Conservation (phyloP, 2,888 invertebrate species). For the Leistus spinibarbis region DNA sequence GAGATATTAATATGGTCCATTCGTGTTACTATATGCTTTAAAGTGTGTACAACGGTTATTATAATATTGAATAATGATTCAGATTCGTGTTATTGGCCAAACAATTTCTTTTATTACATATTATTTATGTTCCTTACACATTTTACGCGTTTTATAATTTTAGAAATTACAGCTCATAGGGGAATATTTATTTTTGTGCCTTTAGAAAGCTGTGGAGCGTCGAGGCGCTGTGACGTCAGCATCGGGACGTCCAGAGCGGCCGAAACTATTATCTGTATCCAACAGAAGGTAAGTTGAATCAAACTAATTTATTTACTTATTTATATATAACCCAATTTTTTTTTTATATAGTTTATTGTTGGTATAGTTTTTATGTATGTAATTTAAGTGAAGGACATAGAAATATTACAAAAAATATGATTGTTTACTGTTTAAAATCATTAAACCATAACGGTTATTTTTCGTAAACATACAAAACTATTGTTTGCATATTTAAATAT, state of each 20-base stretch:
- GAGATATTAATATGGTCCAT: too few relatives aligned
- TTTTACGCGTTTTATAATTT: too few relatives aligned
- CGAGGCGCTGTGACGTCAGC: conserved; percentile 20
- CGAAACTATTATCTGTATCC: not conserved
- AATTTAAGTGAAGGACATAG: too few relatives aligned
- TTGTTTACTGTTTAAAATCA: not conserved
- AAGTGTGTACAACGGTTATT: not conserved
- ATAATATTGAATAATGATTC: not conserved
- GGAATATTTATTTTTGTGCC: not conserved
- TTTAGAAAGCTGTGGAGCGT: conserved; percentile 12
- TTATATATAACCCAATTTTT: not conserved
- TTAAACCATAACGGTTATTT: not conserved
- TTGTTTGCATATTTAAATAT: not conserved
- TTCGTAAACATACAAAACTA: not conserved
- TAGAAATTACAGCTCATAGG: too few relatives aligned
- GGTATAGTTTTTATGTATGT: too few relatives aligned
- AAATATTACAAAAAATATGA: not conserved
- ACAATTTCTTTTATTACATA: not conserved
- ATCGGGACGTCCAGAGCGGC: conserved; percentile 9
- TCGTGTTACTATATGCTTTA: too few relatives aligned
- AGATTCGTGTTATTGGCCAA: not conserved
- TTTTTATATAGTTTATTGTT: not conserved
- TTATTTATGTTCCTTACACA: not conserved
- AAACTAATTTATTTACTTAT: not conserved
- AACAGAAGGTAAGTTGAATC: conserved; percentile 8